Evolutionary conservation across 2,797 vertebrate genomes (phyloP), one percentile per base, ranked within the genome.

Genomic region (Smutsia temminckii): DNA sequence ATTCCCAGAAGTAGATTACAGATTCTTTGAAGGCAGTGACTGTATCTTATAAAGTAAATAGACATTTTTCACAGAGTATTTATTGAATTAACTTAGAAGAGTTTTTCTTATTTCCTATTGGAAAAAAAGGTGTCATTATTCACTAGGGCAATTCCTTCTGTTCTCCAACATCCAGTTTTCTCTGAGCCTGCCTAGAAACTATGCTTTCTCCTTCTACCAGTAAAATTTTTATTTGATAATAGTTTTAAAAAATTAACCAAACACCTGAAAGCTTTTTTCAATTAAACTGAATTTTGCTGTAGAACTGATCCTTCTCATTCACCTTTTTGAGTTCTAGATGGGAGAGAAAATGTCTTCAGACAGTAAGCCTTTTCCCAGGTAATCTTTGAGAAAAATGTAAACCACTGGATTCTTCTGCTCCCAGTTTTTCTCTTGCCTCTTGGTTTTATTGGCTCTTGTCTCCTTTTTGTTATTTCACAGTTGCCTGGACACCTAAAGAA

Each of bases 371-470:
- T 34, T 95, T 96, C 42, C 81, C 55, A 74, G 93, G 94, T 98
- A 98, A 96, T 97, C 96, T 97, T 55, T 9, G 87, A 98, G 94
- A 94, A 94, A 96, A 93, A 55, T 96, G 49, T 89, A 96, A 98
- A 90, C 95, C 95, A 61, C 96, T 96, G 16, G 25, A 83, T 93
- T 96, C 80, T 97, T 95, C 53, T 88, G 71, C 97, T 96, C 77
- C 27, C 16, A n/a, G 10, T 16, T 86, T 94, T 96, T 72, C 78
- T 74, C 20, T 29, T 87, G 66, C 81, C 68, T 66, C 46, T 71
- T 89, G 91, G 42, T 84, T 97, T 61, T 80, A 78, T 88, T 89
- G 96, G 46, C 20, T 78, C 55, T 97, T 98, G 94, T 96, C 97
- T 96, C 71, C 55, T 51, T 88, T 97, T 42, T 17, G 32, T 92